phyloP scores from a whole-genome alignment of 1,140 invertebrate species.

The Sarcophaga bullata region DNA sequence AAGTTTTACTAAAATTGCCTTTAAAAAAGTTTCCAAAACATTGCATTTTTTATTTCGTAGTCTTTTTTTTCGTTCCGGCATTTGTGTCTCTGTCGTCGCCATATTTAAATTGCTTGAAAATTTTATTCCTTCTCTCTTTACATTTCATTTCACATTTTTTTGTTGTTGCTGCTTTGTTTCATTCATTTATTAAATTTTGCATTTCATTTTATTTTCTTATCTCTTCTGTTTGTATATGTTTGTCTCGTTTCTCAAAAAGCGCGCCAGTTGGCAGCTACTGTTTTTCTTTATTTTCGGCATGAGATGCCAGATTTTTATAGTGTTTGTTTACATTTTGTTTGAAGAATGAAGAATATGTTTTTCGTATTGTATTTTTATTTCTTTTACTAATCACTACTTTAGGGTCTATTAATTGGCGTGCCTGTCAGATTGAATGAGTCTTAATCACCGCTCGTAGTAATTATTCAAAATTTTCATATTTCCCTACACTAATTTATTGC shows the following conservation, averaged over 20 bases:
- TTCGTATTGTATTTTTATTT: no score
- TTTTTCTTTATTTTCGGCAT: background rate
- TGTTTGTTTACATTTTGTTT: background rate
- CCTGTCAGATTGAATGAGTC: no score
- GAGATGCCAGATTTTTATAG: background rate
- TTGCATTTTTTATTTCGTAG: conserved; percentile 39
- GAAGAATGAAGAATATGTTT: no score
- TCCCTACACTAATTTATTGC: no score
- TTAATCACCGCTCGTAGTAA: no score
- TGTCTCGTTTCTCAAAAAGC: background rate
- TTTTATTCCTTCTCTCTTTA: conserved; percentile 43
- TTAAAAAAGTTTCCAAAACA: conserved; percentile 30
- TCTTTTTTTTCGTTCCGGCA: conserved; percentile 30
- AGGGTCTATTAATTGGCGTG: no score
- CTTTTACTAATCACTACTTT: no score
- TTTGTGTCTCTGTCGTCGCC: conserved; percentile 58
- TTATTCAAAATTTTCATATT: no score
- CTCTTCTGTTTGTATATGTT: background rate
- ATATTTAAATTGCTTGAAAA: conserved; percentile 57
- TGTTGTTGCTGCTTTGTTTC: conserved; percentile 10
- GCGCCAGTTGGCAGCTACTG: background rate
- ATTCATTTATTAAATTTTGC: background rate
- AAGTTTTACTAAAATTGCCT: background rate
- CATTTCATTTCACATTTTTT: conserved; percentile 8
- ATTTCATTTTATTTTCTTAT: background rate